These are phyloP conservation scores for Tenthredo distinguenda DNA, from an alignment of 2,888 invertebrate species.

Conservation along the genomic window DNA sequence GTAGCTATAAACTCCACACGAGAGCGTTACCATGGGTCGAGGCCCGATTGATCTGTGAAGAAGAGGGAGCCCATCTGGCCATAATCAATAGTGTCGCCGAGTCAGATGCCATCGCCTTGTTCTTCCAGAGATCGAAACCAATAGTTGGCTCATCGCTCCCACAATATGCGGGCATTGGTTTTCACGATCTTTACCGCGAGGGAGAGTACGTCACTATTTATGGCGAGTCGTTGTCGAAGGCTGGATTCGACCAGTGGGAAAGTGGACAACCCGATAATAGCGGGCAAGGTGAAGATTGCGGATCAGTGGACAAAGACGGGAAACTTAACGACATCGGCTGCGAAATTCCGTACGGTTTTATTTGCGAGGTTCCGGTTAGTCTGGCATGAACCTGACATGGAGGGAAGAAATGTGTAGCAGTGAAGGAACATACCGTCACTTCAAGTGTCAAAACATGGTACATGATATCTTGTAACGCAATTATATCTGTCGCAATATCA, in stretches of 20 bases:
- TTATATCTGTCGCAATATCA: too few relatives aligned
- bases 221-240: conserved; percentile 5
- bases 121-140: background rate
- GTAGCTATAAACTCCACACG: conserved; percentile 74
- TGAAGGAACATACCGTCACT: background rate
- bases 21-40: conserved; percentile 75
- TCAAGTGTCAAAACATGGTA: too few relatives aligned
- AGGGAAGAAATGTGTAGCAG: background rate
- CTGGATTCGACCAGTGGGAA: conserved; percentile 9
- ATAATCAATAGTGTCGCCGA: conserved; percentile 75
- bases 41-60: conserved; percentile 74
- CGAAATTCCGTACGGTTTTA: background rate
- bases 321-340: background rate
- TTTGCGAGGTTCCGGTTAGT: background rate
- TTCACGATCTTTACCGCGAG: background rate
- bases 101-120: conserved; percentile 63
- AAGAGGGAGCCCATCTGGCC: conserved; percentile 73
- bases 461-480: too few relatives aligned
- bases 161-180: background rate
- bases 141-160: background rate
- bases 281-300: background rate
- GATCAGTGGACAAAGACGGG: background rate
- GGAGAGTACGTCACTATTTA: conserved; percentile 27
- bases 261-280: background rate
- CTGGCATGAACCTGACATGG: too few relatives aligned